These are phyloP conservation scores for Eupithecia exiguata DNA, from an alignment of 2,888 invertebrate species.

Conservation along the genomic window DNA sequence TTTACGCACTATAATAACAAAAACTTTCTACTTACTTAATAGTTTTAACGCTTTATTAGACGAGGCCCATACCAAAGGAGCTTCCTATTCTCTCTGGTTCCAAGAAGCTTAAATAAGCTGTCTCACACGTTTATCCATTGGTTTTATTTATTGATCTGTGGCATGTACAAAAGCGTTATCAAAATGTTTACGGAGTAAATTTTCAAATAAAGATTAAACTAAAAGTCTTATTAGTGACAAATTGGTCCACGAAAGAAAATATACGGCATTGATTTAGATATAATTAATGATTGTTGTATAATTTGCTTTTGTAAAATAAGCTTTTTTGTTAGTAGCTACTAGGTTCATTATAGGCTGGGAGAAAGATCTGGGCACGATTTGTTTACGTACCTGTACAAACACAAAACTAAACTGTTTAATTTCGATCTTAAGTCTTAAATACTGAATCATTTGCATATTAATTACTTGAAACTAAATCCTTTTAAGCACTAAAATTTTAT, in stretches of 20 bases:
- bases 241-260: constrained; percentile 59
- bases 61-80: background rate
- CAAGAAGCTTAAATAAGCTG: background rate
- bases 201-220: constrained; percentile 63
- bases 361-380: background rate
- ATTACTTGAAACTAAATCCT: constrained; percentile 48
- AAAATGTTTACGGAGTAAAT: constrained; percentile 61
- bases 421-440: constrained; percentile 30
- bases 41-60: background rate
- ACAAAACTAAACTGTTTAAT: constrained; percentile 33
- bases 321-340: constrained; percentile 12
- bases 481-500: constrained; percentile 42
- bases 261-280: constrained; percentile 49
- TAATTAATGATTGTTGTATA: constrained; percentile 25
- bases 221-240: constrained; percentile 70
- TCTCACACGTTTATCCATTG: background rate
- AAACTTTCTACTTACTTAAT: too few species aligned
- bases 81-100: background rate
- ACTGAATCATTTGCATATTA: constrained; percentile 47
- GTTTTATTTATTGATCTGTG: constrained; percentile 9
- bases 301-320: background rate
- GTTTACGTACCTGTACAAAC: constrained; percentile 4
- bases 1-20: too few species aligned
- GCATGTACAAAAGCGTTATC: constrained; percentile 43
- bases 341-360: background rate